A percentile compares a stretch with the other conserved stretches of the same genome.
Conservation (phyloP, 2,888 invertebrate species). For the Lithophane ornitopus region DNA sequence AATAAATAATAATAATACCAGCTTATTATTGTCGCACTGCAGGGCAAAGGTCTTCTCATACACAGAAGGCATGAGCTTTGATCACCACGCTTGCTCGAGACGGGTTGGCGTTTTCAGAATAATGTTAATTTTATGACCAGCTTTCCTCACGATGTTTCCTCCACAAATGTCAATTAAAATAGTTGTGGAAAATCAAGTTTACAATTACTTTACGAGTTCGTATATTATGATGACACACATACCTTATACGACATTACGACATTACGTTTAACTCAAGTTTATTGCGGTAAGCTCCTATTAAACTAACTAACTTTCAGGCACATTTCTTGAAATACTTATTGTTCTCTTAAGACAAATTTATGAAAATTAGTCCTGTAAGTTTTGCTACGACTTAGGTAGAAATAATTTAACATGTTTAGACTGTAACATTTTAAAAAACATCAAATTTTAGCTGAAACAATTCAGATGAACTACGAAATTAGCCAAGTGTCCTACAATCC, state of each 20-base stretch:
- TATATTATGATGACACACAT: not conserved
- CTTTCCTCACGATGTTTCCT: too few relatives aligned
- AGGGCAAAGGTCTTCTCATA: not conserved
- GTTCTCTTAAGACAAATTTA: not conserved
- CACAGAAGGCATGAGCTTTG: not conserved
- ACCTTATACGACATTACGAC: not conserved
- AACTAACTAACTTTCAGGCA: not conserved
- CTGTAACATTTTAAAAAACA: not conserved
- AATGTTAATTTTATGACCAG: not conserved
- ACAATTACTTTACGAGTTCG: not conserved
- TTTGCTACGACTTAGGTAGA: not conserved
- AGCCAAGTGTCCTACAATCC: not conserved
- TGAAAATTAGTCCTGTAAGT: not conserved
- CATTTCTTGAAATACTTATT: not conserved
- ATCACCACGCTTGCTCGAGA: not conserved
- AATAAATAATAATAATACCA: not conserved
- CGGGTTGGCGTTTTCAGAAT: not conserved
- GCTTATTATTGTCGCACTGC: not conserved
- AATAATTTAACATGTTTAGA: not conserved
- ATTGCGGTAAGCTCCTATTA: not conserved
- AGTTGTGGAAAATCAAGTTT: not conserved
- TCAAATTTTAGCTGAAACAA: not conserved
- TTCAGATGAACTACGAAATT: not conserved
- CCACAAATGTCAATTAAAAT: not conserved
- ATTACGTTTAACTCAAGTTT: slow-evolving; percentile 14